Conservation (phyloP, 2,888 invertebrate genomes). For the Eupithecia subumbrata region DNA sequence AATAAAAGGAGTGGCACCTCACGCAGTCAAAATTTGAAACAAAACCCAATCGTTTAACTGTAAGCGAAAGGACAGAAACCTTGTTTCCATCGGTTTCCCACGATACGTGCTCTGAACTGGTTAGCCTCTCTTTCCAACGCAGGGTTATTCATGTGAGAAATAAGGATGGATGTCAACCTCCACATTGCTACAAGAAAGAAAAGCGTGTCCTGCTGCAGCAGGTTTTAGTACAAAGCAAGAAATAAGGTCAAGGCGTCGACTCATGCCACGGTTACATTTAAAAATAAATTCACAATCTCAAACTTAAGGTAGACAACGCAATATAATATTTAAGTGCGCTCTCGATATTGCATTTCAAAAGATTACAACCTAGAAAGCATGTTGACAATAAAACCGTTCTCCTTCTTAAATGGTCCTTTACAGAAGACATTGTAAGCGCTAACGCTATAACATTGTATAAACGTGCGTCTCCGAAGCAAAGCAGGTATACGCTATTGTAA, state of each 20-base stretch:
- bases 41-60: constrained; percentile 64
- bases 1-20: constrained; percentile 36
- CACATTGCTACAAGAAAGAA: constrained; percentile 51
- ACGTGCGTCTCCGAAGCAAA: constrained; percentile 52
- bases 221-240: constrained; percentile 54
- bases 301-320: constrained; percentile 4
- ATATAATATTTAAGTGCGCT: constrained; percentile 31
- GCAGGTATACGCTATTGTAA: constrained; percentile 68
- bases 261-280: constrained; percentile 35
- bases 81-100: constrained; percentile 74
- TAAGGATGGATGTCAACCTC: constrained; percentile 40
- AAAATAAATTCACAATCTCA: constrained; percentile 18
- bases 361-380: constrained; percentile 38
- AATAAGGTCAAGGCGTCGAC: constrained; percentile 59
- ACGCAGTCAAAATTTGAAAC: constrained; percentile 53
- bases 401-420: constrained; percentile 29
- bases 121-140: constrained; percentile 53
- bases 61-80: constrained; percentile 73
- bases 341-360: constrained; percentile 42
- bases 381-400: constrained; percentile 38
- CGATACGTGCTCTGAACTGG: constrained; percentile 59
- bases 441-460: constrained; percentile 51
- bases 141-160: constrained; percentile 38
- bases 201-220: constrained; percentile 61
- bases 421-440: constrained; percentile 52